A percentile compares a stretch with the other conserved stretches of the same genome.
These are phyloP conservation scores for Dendrocincla fuliginosa DNA, from an alignment of 2,797 vertebrate species.

Conservation along the genomic window DNA sequence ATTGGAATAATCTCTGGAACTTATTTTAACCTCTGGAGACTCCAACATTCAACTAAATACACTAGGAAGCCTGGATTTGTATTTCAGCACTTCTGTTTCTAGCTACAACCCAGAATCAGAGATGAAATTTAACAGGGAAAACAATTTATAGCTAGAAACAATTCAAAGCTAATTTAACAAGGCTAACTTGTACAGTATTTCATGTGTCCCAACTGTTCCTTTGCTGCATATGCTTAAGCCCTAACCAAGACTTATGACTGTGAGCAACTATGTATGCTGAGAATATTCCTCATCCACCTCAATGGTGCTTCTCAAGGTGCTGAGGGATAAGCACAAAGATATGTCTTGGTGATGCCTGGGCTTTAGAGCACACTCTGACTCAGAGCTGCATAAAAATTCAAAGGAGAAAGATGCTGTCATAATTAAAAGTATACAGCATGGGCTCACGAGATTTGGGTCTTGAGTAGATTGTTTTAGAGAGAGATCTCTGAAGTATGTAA, in stretches of 20 bases:
- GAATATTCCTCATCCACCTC: not conserved
- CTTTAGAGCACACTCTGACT: not conserved
- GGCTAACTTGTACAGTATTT: not conserved
- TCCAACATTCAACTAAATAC: not conserved
- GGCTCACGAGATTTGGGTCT: not conserved
- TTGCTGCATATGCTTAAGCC: not conserved
- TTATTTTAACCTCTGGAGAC: slow-evolving; percentile 41
- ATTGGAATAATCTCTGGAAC: slow-evolving; percentile 35
- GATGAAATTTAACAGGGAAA: slow-evolving; percentile 36
- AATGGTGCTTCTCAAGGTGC: not conserved
- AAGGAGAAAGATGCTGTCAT: not conserved
- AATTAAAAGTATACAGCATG: not conserved
- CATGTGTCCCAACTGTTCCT: not conserved
- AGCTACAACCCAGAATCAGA: not conserved
- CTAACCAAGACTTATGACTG: not conserved
- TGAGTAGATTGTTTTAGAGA: not conserved
- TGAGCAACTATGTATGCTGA: not conserved
- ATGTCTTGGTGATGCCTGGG: not conserved
- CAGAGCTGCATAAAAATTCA: not conserved
- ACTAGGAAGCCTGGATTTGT: slow-evolving; percentile 37
- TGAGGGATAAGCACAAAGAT: not conserved
- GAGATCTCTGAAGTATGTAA: not conserved
- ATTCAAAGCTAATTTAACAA: not conserved
- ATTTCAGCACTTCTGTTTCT: slow-evolving; percentile 63
- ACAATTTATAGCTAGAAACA: slow-evolving; percentile 10